phyloP scores from a whole-genome alignment of 2,113 vertebrate species.

The Formicarius rufipectus region DNA sequence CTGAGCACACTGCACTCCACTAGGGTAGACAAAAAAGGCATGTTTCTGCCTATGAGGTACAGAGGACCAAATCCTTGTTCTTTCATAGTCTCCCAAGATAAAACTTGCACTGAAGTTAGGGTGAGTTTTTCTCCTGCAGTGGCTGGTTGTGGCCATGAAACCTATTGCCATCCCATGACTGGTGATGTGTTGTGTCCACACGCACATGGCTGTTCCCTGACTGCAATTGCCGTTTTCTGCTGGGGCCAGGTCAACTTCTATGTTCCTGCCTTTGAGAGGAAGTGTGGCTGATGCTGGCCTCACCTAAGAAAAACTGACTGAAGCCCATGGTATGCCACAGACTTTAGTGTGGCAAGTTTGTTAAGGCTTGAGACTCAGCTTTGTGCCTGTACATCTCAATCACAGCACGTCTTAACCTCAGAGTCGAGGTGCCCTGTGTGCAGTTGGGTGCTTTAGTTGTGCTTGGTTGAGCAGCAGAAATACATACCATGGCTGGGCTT shows the following conservation, averaged over 20 bases:
- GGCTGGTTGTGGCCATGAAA: neutral
- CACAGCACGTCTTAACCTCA: neutral
- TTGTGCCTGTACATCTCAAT: neutral
- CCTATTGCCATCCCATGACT: neutral
- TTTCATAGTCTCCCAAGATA: neutral
- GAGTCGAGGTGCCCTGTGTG: neutral
- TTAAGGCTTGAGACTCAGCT: neutral
- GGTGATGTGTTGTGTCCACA: neutral
- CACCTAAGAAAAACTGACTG: neutral
- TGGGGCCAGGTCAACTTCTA: neutral
- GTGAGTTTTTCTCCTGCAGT: neutral
- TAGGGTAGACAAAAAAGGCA: neutral
- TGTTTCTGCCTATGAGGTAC: neutral
- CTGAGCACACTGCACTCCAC: neutral
- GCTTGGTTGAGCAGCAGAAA: neutral
- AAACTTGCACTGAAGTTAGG: neutral
- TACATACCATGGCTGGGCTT: neutral
- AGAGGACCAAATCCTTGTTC: neutral
- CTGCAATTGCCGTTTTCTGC: neutral
- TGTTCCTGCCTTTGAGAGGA: neutral
- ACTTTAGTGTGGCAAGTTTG: neutral
- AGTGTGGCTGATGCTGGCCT: neutral
- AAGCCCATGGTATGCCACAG: neutral
- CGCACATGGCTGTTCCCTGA: fast-evolving
- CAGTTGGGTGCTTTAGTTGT: neutral